Evolutionary conservation across 2,888 invertebrate genomes (phyloP).

Genomic region (Macrosiphum euphorbiae): DNA sequence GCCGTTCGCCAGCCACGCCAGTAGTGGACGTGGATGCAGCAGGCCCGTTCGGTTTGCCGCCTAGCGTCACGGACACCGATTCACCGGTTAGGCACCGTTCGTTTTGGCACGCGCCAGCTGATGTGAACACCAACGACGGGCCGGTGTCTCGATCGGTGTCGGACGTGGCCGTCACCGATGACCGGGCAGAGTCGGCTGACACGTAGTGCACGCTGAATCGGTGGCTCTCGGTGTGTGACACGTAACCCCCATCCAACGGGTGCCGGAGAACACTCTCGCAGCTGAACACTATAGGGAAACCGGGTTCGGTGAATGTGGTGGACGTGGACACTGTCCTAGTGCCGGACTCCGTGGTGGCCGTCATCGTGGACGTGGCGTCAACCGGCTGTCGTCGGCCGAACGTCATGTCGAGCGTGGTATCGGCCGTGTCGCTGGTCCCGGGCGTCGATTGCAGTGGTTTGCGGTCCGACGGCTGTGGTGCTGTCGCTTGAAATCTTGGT

Average conservation of each 20-base stretch:
- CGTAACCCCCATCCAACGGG: constrained; percentile 63
- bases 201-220: constrained; percentile 65
- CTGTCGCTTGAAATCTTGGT: background rate
- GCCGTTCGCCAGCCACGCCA: background rate
- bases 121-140: constrained; percentile 26
- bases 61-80: constrained; percentile 4
- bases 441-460: background rate
- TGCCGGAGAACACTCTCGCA: constrained; percentile 65
- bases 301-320: constrained; percentile 38
- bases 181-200: constrained; percentile 8
- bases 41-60: background rate
- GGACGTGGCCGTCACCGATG: background rate
- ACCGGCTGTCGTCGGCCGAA: background rate
- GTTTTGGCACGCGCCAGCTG: background rate
- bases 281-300: constrained; percentile 65
- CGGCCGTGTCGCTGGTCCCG: constrained; percentile 33
- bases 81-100: constrained; percentile 21
- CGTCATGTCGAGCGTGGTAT: constrained; percentile 33
- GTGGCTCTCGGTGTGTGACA: constrained; percentile 65
- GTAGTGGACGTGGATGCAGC: background rate
- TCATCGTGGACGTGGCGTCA: background rate
- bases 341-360: background rate
- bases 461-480: background rate
- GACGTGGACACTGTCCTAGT: constrained; percentile 54
- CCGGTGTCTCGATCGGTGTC: background rate